phyloP scores from a whole-genome alignment of 2,113 vertebrate genomes.

The Mionectes macconnelli region DNA sequence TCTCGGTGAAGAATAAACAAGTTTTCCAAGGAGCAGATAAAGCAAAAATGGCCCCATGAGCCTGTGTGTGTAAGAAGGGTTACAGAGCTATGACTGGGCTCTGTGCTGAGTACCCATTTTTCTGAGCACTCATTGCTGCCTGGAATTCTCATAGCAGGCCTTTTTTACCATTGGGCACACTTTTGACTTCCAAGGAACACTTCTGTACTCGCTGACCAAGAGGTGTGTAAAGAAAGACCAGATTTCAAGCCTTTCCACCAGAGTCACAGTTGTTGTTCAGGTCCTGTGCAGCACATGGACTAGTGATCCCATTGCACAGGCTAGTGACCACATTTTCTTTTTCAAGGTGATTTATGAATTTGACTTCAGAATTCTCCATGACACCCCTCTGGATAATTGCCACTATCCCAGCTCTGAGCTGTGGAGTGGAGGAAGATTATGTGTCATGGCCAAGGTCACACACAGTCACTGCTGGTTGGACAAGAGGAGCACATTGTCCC shows the following conservation, averaged over 20 bases:
- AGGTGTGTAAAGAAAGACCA: background rate
- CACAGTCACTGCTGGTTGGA: background rate
- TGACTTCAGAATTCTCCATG: background rate
- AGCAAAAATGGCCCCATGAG: background rate
- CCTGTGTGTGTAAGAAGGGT: background rate
- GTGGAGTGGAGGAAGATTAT: background rate
- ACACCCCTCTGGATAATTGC: background rate
- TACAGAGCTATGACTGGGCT: background rate
- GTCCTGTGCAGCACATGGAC: background rate
- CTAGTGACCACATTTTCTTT: background rate
- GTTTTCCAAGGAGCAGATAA: background rate
- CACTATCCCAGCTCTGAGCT: background rate
- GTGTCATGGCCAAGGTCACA: background rate
- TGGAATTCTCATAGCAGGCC: background rate
- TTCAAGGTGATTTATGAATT: slow-evolving; percentile 1
- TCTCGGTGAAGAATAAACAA: background rate
- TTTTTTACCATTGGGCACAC: background rate
- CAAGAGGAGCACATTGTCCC: background rate
- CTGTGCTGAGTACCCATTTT: background rate
- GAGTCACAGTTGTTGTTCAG: background rate
- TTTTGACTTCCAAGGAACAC: background rate
- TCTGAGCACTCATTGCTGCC: background rate
- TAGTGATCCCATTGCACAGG: background rate
- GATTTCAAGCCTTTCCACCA: background rate
- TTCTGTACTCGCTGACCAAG: background rate